Conservation (phyloP, 2,113 vertebrate species). For the Callocephalon fimbriatum region DNA sequence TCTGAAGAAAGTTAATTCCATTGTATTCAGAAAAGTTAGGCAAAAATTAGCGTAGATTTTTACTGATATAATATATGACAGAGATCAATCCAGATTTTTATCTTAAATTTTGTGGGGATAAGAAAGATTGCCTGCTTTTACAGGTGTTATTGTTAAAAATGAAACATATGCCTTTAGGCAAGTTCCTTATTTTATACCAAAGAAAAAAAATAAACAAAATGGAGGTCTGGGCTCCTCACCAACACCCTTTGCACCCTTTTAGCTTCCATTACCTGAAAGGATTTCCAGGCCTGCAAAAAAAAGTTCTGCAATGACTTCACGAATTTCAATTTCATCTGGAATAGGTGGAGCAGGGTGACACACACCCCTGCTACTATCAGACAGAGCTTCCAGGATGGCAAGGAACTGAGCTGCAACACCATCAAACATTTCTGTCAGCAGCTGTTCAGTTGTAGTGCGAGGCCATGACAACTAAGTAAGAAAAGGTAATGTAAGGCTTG, state of each 20-base stretch:
- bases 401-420: conserved; percentile 83
- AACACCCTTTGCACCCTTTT: background rate
- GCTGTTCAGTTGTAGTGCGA: conserved; percentile 78
- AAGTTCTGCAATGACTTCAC: conserved; percentile 85
- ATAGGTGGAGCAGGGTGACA: conserved; percentile 71
- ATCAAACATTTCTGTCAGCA: conserved; percentile 87
- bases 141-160: background rate
- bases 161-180: background rate
- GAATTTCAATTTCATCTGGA: conserved; percentile 80
- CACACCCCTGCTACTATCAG: conserved; percentile 74
- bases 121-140: background rate
- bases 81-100: background rate
- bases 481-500: background rate
- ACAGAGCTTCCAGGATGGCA: conserved; percentile 87
- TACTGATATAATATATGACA: background rate
- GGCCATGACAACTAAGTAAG: conserved; percentile 82
- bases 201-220: background rate
- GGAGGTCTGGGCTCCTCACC: background rate
- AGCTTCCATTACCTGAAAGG: conserved; percentile 81
- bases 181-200: background rate
- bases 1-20: background rate
- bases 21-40: background rate
- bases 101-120: background rate
- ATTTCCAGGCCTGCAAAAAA: conserved; percentile 88
- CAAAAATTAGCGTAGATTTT: background rate